These are phyloP conservation scores for Crossocerus cetratus DNA, from an alignment of 2,888 invertebrate genomes.

Conservation along the genomic window DNA sequence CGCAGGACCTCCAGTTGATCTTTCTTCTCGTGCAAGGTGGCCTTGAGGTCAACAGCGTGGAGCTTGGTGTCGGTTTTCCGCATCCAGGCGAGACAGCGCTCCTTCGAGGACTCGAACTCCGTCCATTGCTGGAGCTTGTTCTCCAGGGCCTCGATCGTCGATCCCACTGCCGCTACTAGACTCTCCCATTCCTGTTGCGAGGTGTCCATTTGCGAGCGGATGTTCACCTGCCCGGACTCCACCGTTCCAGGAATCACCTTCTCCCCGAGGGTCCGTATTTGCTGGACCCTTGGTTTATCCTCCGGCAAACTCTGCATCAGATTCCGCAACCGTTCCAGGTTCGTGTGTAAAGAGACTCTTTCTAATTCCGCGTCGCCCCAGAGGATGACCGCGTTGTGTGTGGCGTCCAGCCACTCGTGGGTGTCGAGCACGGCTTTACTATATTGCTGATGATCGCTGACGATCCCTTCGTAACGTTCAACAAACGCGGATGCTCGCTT, in stretches of 20 bases:
- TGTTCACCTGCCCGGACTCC: constrained; percentile 89
- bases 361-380: constrained; percentile 92
- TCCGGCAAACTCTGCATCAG: constrained; percentile 88
- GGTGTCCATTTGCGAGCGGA: constrained; percentile 91
- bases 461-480: constrained; percentile 91
- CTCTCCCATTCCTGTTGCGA: constrained; percentile 95
- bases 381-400: constrained; percentile 87
- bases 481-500: constrained; percentile 87
- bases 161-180: constrained; percentile 85
- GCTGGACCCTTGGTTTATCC: constrained; percentile 90
- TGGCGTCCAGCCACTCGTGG: constrained; percentile 92
- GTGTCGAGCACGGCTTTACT: constrained; percentile 91
- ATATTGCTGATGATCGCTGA: constrained; percentile 92
- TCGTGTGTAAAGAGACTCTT: constrained; percentile 90
- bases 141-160: constrained; percentile 88
- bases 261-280: constrained; percentile 90
- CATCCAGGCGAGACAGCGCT: constrained; percentile 91
- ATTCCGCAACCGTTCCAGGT: constrained; percentile 88
- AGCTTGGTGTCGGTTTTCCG: constrained; percentile 91
- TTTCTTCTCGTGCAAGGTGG: constrained; percentile 89
- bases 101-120: constrained; percentile 92
- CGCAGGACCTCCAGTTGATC: constrained; percentile 89
- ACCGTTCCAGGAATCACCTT: constrained; percentile 93
- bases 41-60: constrained; percentile 91
- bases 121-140: constrained; percentile 93